A percentile compares a stretch with the other conserved stretches of the same genome.
Conservation (phyloP, 2,113 vertebrate species). For the Apistogramma diplotaenia region DNA sequence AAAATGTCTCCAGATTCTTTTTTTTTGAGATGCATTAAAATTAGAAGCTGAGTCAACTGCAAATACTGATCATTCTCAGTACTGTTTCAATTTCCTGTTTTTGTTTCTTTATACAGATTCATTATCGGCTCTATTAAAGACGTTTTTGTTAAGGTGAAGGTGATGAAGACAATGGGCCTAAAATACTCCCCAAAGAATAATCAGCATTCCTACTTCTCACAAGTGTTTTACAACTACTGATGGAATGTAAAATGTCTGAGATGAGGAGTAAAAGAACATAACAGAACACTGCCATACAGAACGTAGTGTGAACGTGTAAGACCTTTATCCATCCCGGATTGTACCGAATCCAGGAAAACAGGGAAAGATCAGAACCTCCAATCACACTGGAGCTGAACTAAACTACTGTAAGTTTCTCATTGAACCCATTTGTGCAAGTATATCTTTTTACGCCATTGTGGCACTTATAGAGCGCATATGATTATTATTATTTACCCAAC, state of each 20-base stretch:
- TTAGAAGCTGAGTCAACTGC: not conserved
- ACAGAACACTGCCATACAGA: not conserved
- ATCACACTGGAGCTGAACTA: conserved; percentile 26
- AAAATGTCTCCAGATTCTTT: not conserved
- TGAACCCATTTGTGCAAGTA: conserved; percentile 23
- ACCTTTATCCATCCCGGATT: not conserved
- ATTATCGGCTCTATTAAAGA: not conserved
- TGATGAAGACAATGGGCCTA: not conserved
- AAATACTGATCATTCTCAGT: too few relatives aligned
- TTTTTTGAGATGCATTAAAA: not conserved
- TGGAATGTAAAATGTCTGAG: not conserved
- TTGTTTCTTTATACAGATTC: not conserved
- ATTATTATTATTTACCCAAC: conserved; percentile 8
- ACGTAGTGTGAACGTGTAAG: not conserved
- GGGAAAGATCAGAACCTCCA: not conserved
- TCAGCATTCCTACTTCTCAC: not conserved
- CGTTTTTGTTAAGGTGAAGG: not conserved
- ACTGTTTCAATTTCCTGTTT: too few relatives aligned
- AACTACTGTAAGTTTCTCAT: conserved; percentile 2
- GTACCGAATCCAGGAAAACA: not conserved
- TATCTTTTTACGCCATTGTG: conserved; percentile 6
- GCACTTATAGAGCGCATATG: conserved; percentile 14
- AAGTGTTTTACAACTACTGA: not conserved
- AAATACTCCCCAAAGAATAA: not conserved
- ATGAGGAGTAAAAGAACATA: not conserved